Evolutionary conservation across 2,888 invertebrate genomes (phyloP).

Genomic region (Tribolium freemani): DNA sequence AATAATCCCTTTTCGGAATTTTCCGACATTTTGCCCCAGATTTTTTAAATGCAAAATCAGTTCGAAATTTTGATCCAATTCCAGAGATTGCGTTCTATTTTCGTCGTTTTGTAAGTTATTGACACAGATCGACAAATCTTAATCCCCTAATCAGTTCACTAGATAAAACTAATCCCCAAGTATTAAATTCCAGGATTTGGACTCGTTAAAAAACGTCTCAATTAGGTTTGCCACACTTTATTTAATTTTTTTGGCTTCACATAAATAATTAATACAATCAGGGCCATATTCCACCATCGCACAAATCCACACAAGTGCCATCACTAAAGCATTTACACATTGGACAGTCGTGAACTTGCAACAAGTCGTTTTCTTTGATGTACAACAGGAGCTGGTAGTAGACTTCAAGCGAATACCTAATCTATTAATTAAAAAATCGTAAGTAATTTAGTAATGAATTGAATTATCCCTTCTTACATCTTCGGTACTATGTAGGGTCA

Average conservation of each 20-base stretch:
- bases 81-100: too few relatives aligned
- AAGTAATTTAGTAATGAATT: neutral
- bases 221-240: too few relatives aligned
- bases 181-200: too few relatives aligned
- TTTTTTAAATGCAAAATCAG: too few relatives aligned
- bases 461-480: neutral
- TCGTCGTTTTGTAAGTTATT: too few relatives aligned
- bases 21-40: too few relatives aligned
- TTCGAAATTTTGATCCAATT: too few relatives aligned
- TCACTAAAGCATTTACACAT: neutral
- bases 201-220: neutral
- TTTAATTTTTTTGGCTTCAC: neutral
- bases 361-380: neutral
- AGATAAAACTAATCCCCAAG: too few relatives aligned
- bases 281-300: constrained; percentile 7
- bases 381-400: constrained; percentile 3
- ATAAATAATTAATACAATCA: neutral
- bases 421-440: neutral
- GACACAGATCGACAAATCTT: too few relatives aligned
- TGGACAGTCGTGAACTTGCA: neutral
- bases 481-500: neutral
- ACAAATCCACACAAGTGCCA: constrained; percentile 3
- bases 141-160: too few relatives aligned
- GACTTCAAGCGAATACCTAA: neutral
- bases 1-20: too few relatives aligned